Evolutionary conservation across 2,797 vertebrate genomes (phyloP).

Genomic region (Emys orbicularis): DNA sequence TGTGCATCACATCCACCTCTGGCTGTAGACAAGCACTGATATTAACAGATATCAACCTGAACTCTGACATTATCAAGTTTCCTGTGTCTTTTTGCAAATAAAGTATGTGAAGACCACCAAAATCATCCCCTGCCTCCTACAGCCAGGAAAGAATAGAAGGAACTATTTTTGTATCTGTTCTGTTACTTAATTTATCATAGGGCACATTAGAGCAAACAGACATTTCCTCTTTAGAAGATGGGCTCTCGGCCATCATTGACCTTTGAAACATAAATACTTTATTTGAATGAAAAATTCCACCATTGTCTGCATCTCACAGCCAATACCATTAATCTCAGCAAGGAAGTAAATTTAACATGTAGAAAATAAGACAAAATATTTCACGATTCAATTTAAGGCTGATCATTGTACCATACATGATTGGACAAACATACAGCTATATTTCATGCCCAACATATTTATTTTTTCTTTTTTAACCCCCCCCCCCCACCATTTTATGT

Average conservation of each 20-base stretch:
- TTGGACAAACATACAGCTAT: not conserved
- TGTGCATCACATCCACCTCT: not conserved
- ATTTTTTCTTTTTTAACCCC: not conserved
- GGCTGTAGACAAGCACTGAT: accelerated
- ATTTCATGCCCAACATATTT: not conserved
- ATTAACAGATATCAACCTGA: accelerated
- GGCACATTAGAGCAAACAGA: not conserved
- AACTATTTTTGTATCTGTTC: not conserved
- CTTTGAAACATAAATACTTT: not conserved
- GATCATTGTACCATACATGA: not conserved
- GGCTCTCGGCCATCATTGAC: not conserved
- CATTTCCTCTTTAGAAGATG: not conserved
- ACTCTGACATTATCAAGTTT: not conserved
- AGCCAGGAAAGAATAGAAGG: not conserved
- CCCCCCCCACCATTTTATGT: not conserved
- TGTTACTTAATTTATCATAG: not conserved
- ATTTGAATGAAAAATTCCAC: not conserved
- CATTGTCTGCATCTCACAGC: conserved; percentile 30
- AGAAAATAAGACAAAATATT: conserved; percentile 36
- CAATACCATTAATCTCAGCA: not conserved
- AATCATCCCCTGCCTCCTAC: not conserved
- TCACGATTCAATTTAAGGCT: not conserved
- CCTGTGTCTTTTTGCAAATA: not conserved
- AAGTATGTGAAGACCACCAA: accelerated
- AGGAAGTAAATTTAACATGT: conserved; percentile 32